Conservation (phyloP, 2,888 invertebrate species). For the Platycheirus rosarum region DNA sequence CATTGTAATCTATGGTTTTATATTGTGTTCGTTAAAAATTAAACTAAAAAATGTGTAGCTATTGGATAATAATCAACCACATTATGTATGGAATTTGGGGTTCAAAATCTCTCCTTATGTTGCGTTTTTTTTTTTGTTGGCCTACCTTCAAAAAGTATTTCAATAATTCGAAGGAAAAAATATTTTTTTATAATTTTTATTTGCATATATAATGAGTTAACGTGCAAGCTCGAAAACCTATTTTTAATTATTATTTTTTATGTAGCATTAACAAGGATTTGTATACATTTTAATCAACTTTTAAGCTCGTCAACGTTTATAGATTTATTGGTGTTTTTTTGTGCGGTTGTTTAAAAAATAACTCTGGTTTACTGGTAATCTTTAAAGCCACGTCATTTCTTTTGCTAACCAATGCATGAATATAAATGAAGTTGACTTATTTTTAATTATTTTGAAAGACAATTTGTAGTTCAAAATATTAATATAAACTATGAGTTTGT, state of each 20-base stretch:
- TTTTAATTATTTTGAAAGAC: too few species aligned
- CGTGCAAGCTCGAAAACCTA: not conserved
- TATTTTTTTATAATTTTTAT: not conserved
- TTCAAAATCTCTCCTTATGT: not conserved
- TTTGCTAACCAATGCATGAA: too few species aligned
- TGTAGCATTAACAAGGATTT: not conserved
- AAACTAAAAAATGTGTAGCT: not conserved
- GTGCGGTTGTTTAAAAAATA: too few species aligned
- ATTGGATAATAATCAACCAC: constrained; percentile 11
- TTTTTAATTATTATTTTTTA: not conserved
- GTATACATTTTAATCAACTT: not conserved
- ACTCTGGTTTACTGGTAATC: too few species aligned
- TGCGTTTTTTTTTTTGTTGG: not conserved
- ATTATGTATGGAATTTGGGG: constrained; percentile 26
- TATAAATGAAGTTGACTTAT: too few species aligned
- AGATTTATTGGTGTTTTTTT: too few species aligned
- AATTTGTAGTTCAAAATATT: too few species aligned
- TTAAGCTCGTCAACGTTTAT: not conserved
- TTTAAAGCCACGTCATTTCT: too few species aligned
- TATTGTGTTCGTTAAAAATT: not conserved
- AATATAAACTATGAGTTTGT: too few species aligned
- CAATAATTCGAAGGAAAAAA: constrained; percentile 1
- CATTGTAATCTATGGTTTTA: constrained; percentile 1
- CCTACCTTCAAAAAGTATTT: too few species aligned
- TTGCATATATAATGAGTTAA: not conserved